Evolutionary conservation across 2,113 vertebrate genomes (phyloP).

Genomic region (human (Homo sapiens)): DNA sequence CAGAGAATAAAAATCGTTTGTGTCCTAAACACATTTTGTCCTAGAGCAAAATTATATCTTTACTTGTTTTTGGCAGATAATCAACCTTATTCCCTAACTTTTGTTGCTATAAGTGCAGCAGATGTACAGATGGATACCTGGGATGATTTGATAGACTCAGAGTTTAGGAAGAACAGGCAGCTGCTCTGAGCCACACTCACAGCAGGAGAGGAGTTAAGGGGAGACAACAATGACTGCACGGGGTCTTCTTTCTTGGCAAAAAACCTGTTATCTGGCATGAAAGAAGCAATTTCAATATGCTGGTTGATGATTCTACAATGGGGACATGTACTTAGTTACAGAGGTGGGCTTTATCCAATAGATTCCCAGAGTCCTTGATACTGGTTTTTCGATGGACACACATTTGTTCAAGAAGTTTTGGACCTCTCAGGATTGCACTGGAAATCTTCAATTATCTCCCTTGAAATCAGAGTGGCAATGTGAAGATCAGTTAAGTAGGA

Average conservation of each 20-base stretch:
- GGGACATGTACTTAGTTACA: background rate
- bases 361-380: background rate
- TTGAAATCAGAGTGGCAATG: background rate
- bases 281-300: constrained; percentile 39
- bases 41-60: constrained; percentile 52
- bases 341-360: background rate
- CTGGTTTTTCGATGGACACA: background rate
- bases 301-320: constrained; percentile 9
- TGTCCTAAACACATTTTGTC: constrained; percentile 45
- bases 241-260: background rate
- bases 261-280: background rate
- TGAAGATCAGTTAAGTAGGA: background rate
- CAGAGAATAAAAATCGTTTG: background rate
- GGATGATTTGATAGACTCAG: background rate
- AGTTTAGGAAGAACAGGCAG: background rate
- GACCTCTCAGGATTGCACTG: background rate
- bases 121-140: background rate
- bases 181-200: constrained; percentile 40
- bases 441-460: background rate
- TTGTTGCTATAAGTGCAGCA: constrained; percentile 12
- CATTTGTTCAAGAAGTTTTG: background rate
- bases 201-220: background rate
- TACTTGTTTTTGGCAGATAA: constrained; percentile 40
- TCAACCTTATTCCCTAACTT: constrained; percentile 1
- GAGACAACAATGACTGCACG: background rate